phyloP scores from a whole-genome alignment of 2,888 invertebrate species.

The Drosophila phalerata region DNA sequence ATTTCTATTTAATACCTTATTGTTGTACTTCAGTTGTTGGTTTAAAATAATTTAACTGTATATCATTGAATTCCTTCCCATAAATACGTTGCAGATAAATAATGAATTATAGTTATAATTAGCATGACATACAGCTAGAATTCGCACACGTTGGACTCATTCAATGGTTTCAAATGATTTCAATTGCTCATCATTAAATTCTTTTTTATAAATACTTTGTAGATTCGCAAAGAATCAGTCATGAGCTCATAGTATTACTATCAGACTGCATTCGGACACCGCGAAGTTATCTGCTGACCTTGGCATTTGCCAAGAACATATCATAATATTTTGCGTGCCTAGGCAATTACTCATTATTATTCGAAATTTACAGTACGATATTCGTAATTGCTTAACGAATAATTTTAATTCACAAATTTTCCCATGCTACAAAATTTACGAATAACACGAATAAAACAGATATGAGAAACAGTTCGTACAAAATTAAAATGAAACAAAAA shows the following conservation, averaged over 20 bases:
- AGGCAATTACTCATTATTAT: slow-evolving; percentile 24
- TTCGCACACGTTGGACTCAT: slow-evolving; percentile 7
- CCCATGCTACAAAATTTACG: slow-evolving; percentile 32
- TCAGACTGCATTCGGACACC: slow-evolving; percentile 4
- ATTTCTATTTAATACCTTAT: background rate
- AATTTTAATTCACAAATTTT: slow-evolving; percentile 53
- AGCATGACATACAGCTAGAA: background rate
- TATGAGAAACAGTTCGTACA: slow-evolving; percentile 12
- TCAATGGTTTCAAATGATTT: slow-evolving; percentile 7
- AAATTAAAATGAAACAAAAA: slow-evolving; percentile 15
- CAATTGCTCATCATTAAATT: slow-evolving; percentile 4
- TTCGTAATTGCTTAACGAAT: slow-evolving; percentile 17
- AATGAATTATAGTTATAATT: background rate
- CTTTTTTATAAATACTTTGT: background rate
- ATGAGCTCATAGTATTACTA: slow-evolving; percentile 3
- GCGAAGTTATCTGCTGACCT: slow-evolving; percentile 21
- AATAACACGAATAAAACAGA: slow-evolving; percentile 47
- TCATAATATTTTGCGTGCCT: slow-evolving; percentile 23
- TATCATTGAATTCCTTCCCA: background rate
- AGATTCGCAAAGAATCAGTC: slow-evolving; percentile 5
- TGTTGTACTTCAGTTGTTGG: background rate
- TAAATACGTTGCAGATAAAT: background rate
- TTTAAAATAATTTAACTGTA: background rate
- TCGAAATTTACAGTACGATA: background rate
- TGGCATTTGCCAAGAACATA: slow-evolving; percentile 26